Evolutionary conservation across 2,888 invertebrate species (phyloP).

Genomic region (Acleris cristana): DNA sequence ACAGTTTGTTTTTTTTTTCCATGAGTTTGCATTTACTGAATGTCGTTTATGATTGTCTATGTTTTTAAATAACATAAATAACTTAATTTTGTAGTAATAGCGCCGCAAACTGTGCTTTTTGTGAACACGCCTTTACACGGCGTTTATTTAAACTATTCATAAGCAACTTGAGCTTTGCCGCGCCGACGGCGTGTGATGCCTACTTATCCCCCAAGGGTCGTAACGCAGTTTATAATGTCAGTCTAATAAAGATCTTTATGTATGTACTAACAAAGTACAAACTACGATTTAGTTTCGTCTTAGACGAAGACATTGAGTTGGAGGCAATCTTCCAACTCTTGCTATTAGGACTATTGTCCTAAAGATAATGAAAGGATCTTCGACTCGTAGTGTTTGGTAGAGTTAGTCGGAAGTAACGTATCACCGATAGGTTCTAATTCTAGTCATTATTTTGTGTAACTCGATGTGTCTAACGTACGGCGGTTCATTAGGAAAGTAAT

Average conservation of each 20-base stretch:
- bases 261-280: slow-evolving; percentile 50
- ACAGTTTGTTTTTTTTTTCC: no score
- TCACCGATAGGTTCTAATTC: slow-evolving; percentile 61
- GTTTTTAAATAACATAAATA: no score
- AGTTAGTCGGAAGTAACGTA: slow-evolving; percentile 34
- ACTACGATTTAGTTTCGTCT: slow-evolving; percentile 43
- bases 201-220: slow-evolving; percentile 45
- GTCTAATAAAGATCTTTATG: slow-evolving; percentile 46
- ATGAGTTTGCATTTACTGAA: no score
- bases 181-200: slow-evolving; percentile 50
- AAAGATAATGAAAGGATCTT: slow-evolving; percentile 1
- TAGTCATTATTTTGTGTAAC: slow-evolving; percentile 64
- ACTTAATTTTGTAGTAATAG: no score
- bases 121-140: slow-evolving; percentile 8
- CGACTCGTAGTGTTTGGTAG: slow-evolving; percentile 23
- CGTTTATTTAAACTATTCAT: slow-evolving; percentile 43
- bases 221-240: slow-evolving; percentile 41
- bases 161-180: slow-evolving; percentile 58
- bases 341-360: slow-evolving; percentile 12
- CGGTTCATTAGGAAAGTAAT: slow-evolving; percentile 46
- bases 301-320: slow-evolving; percentile 37
- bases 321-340: slow-evolving; percentile 3
- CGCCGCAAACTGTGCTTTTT: no score
- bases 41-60: no score
- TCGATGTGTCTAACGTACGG: slow-evolving; percentile 54